Evolutionary conservation across 2,888 invertebrate species (phyloP), one percentile per base, ranked within the genome.

Genomic region (Stenodema calcarata): DNA sequence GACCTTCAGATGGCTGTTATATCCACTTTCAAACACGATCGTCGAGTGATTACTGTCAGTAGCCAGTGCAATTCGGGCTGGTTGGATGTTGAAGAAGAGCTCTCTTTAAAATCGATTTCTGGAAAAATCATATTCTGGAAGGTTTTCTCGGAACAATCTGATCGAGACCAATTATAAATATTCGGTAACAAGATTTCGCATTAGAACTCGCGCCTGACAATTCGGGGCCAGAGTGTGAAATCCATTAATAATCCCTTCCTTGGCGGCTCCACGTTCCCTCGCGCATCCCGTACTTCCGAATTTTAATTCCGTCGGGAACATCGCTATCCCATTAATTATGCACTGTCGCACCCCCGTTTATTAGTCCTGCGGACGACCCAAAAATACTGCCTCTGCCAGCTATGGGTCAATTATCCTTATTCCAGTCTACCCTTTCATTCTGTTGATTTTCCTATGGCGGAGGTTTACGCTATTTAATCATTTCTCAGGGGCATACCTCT

Each of bases 241-340:
- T 50, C 62, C 62, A 62, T 62, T 62, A 62, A 62, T 62, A 23
- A 62, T 62, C 9, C n/a, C n/a, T 62, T 62, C 35, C 35, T 35
- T 7, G 23, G 23, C 11, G 23, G n/a, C n/a, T 12, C 2, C 62
- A n/a, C n/a, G 16, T n/a, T 50, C 62, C 23, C 23, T 23, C 12
- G 6, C 62, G 62, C 23, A 62, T 35, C 54, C 30, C 73, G 35
- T 73, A 73, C 35, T 73, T 41, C 16, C 73, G 14, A 35, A 73
- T 73, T 73, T 35, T 73, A 73, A 73, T 73, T 16, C 35, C 18
- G 73, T 73, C 35, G 73, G 73, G 73, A 73, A 73, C 73, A 73
- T 73, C 35, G 73, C 73, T 73, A 73, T 35, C 73, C 73, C 73
- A 73, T 73, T 73, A 73, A 73, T 73, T 73, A 73, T 73, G 35